Conservation (phyloP, 2,797 vertebrate genomes). For the Antrozous pallidus region DNA sequence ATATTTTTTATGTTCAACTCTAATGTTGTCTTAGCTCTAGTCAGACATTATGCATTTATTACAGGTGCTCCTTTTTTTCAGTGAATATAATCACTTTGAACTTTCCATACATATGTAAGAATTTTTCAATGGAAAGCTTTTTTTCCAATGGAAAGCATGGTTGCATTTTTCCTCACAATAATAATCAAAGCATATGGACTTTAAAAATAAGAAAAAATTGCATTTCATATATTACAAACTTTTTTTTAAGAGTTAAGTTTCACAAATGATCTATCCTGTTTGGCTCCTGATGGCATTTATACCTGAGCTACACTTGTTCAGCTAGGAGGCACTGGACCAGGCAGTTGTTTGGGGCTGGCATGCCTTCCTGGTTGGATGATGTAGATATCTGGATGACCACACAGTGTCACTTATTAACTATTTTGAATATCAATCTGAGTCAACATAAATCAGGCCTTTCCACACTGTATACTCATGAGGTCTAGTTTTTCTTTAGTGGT, state of each 20-base stretch:
- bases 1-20: background rate
- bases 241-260: background rate
- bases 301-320: background rate
- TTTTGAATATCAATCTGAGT: background rate
- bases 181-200: background rate
- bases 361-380: background rate
- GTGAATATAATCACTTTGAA: background rate
- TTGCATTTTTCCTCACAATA: background rate
- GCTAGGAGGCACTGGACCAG: background rate
- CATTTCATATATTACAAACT: background rate
- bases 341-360: background rate
- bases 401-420: background rate
- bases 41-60: background rate
- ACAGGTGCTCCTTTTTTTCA: background rate
- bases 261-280: background rate
- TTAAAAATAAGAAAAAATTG: constrained; percentile 1
- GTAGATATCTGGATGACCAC: background rate
- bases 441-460: background rate
- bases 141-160: background rate
- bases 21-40: background rate
- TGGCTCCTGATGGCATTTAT: background rate
- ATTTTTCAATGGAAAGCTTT: background rate
- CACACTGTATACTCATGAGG: background rate
- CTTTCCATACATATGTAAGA: background rate
- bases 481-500: constrained; percentile 20